A percentile compares a stretch with the other conserved stretches of the same genome.
Conservation (phyloP, 2,113 vertebrate genomes). For the Phoenicopterus ruber region DNA sequence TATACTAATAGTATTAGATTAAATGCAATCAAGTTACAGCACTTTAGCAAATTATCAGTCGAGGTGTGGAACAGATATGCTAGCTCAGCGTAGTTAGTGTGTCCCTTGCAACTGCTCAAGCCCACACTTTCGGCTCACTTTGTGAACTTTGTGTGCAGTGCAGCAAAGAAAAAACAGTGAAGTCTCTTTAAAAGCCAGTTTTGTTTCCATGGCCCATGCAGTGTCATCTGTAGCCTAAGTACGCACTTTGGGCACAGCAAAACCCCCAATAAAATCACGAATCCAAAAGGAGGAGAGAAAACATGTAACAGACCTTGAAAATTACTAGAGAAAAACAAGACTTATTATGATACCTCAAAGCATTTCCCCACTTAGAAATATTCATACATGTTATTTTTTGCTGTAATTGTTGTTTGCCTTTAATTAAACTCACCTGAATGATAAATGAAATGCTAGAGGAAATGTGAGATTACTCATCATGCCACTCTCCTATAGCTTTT, state of each 20-base stretch:
- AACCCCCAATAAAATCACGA: background rate
- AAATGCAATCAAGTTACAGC: background rate
- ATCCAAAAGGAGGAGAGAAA: background rate
- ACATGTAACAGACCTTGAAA: background rate
- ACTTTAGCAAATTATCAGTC: background rate
- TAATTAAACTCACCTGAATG: constrained; percentile 8
- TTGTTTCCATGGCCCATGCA: background rate
- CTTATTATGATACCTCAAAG: background rate
- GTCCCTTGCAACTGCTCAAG: background rate
- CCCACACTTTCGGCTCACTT: background rate
- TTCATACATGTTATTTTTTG: background rate
- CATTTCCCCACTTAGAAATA: background rate
- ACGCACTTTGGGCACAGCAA: background rate
- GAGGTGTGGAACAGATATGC: background rate
- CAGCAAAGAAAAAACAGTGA: background rate
- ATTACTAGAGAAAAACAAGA: background rate
- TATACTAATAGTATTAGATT: background rate
- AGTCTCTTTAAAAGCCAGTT: background rate
- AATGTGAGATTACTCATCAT: background rate
- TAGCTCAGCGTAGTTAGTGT: background rate
- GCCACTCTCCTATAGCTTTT: background rate
- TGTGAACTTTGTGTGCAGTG: background rate
- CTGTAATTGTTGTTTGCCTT: background rate
- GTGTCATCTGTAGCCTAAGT: background rate
- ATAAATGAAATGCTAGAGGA: background rate